Evolutionary conservation across 1,140 invertebrate species (phyloP).

Genomic region (Thrips palmi): DNA sequence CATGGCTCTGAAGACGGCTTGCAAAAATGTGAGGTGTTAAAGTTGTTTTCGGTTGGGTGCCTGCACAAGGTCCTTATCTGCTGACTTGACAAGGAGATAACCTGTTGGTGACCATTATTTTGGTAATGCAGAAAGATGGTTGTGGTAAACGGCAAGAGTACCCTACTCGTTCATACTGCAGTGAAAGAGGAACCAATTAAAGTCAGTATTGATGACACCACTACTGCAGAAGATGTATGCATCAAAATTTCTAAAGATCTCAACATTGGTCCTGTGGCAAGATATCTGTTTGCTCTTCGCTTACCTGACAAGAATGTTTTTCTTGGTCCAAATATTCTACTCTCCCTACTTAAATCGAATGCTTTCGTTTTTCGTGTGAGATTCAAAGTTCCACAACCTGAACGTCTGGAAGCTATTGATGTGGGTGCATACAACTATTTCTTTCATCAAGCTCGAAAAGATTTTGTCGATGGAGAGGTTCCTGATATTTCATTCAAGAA

Average conservation of each 20-base stretch:
- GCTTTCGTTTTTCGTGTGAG: conserved; percentile 56
- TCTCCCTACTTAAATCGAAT: conserved; percentile 28
- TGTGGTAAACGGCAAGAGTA: neutral
- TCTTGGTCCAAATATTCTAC: conserved; percentile 35
- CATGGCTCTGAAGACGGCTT: too few species aligned
- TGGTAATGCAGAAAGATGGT: neutral
- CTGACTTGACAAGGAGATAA: neutral
- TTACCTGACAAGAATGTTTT: conserved; percentile 37
- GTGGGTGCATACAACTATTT: conserved; percentile 60
- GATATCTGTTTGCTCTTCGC: conserved; percentile 55
- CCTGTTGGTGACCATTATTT: neutral
- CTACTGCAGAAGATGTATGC: conserved; percentile 47
- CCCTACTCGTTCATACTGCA: neutral
- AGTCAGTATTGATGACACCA: conserved; percentile 8
- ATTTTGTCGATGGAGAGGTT: conserved; percentile 60
- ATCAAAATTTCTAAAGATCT: conserved; percentile 45
- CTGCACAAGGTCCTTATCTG: neutral
- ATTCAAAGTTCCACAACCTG: conserved; percentile 45
- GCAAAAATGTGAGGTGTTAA: too few species aligned
- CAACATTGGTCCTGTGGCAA: conserved; percentile 49
- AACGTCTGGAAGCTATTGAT: conserved; percentile 45
- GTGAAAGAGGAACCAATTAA: neutral
- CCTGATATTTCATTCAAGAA: conserved; percentile 55
- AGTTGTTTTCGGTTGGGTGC: neutral
- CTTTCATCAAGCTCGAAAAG: conserved; percentile 63